Conservation (phyloP, 2,797 vertebrate genomes). For the Euphonia xanthogaster region DNA sequence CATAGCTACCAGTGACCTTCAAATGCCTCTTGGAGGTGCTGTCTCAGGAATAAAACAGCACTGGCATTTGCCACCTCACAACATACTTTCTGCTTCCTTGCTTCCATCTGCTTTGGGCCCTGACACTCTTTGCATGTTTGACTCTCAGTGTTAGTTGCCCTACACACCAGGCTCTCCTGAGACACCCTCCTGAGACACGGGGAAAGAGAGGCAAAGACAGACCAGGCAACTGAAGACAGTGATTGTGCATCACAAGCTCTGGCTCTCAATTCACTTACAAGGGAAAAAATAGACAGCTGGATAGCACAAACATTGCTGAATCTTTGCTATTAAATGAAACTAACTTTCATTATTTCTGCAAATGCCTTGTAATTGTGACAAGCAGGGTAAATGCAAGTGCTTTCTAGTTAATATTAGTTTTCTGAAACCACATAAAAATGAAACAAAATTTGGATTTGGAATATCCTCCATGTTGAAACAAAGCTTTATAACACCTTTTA, state of each 20-base stretch:
- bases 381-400: conserved; percentile 16
- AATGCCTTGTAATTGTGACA: conserved; percentile 40
- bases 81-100: background rate
- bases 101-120: background rate
- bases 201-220: background rate
- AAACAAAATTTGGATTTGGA: conserved; percentile 31
- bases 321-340: conserved; percentile 9
- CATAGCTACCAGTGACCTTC: background rate
- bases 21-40: background rate
- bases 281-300: background rate
- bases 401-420: conserved; percentile 24
- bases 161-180: background rate
- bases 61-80: background rate
- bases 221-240: background rate
- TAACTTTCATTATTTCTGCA: background rate
- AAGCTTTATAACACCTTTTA: conserved; percentile 4
- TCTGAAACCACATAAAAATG: conserved; percentile 49
- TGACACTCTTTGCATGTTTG: background rate
- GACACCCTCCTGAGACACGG: background rate
- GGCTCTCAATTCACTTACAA: background rate
- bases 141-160: background rate
- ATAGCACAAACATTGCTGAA: background rate
- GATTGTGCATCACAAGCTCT: background rate
- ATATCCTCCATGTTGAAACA: background rate
- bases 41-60: background rate